Conservation (phyloP, 2,888 invertebrate species). For the Cancer borealis region DNA sequence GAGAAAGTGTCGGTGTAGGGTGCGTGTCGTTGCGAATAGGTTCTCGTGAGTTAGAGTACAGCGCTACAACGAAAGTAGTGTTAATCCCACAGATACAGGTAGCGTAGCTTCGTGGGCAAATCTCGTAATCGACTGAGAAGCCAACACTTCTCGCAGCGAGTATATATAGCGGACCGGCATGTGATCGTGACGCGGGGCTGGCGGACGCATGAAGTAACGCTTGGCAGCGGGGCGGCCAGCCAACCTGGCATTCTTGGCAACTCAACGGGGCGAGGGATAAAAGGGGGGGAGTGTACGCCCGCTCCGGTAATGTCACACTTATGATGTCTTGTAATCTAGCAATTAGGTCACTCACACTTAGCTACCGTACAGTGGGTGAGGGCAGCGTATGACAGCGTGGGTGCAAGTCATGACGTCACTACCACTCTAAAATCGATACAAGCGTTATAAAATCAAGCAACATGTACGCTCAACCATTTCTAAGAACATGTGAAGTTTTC, state of each 20-base stretch:
- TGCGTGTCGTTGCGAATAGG: neutral
- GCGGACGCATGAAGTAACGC: conserved; percentile 42
- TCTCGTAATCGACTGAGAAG: conserved; percentile 68
- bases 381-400: conserved; percentile 15
- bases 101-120: neutral
- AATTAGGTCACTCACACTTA: conserved; percentile 46
- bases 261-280: neutral
- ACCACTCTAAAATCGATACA: conserved; percentile 32
- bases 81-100: conserved; percentile 1
- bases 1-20: neutral
- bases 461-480: neutral
- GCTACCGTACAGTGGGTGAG: neutral
- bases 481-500: neutral
- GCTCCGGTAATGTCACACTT: conserved; percentile 48
- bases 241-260: conserved; percentile 63
- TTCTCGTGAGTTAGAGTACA: neutral
- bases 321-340: conserved; percentile 30
- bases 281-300: neutral
- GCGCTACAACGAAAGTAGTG: neutral
- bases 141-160: neutral
- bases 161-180: conserved; percentile 70
- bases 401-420: neutral
- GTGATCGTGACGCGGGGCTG: conserved; percentile 59
- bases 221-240: conserved; percentile 45
- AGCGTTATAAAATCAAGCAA: conserved; percentile 16